Percentiles rank a stretch among this genome's conserved stretches.
Evolutionary conservation across 2,797 vertebrate genomes (phyloP).

Genomic region (Harpagifer antarcticus): DNA sequence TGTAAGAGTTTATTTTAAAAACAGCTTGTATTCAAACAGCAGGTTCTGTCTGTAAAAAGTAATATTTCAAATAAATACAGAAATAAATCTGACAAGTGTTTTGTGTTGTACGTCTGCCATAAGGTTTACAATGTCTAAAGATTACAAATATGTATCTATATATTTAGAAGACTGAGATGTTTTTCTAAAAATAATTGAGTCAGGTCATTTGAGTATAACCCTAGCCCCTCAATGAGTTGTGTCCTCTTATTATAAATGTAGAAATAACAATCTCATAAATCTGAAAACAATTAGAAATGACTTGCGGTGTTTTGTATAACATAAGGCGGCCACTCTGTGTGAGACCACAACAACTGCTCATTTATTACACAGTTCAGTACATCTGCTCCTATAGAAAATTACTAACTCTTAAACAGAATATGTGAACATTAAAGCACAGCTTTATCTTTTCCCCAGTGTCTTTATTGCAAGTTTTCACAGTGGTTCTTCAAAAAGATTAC

Average conservation of each 20-base stretch:
- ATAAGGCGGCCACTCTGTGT: background rate
- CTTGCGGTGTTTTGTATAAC: background rate
- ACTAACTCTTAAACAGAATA: constrained; percentile 3
- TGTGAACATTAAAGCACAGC: background rate
- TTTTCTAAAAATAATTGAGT: background rate
- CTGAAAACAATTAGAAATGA: background rate
- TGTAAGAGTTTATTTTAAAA: background rate
- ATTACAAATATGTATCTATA: background rate
- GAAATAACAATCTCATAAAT: background rate
- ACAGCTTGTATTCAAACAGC: background rate
- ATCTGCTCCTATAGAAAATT: constrained; percentile 22
- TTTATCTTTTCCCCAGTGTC: constrained; percentile 9
- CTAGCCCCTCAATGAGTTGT: background rate
- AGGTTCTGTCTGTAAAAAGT: too few species aligned
- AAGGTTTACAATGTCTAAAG: background rate
- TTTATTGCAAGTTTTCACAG: constrained; percentile 32
- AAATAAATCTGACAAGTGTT: background rate
- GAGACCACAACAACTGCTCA: background rate
- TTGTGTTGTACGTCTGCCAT: background rate
- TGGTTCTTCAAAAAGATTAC: constrained; percentile 23
- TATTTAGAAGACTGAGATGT: background rate
- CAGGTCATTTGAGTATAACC: background rate
- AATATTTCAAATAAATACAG: background rate
- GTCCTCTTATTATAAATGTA: background rate
- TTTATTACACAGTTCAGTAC: constrained; percentile 22